These are phyloP conservation scores for Myotis daubentonii DNA, from an alignment of 2,797 vertebrate genomes.

Conservation along the genomic window DNA sequence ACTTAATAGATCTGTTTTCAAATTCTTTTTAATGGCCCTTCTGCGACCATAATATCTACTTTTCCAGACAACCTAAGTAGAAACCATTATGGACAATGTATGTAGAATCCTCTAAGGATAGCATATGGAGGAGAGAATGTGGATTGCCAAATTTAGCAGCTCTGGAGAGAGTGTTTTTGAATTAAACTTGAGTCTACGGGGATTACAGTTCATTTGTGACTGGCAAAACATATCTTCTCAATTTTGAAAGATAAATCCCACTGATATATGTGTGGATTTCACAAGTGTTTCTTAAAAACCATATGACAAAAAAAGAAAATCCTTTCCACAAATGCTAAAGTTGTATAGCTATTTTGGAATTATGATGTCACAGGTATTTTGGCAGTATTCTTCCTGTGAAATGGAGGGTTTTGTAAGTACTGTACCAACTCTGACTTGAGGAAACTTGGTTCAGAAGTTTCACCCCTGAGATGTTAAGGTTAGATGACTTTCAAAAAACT, in stretches of 20 bases:
- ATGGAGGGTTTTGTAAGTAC: neutral
- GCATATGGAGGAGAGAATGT: constrained; percentile 63
- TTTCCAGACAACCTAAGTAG: constrained; percentile 77
- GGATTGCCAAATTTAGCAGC: constrained; percentile 77
- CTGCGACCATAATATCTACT: constrained; percentile 71
- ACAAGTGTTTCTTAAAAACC: constrained; percentile 52
- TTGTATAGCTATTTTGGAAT: constrained; percentile 43
- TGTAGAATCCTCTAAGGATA: constrained; percentile 67
- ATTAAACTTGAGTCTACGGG: constrained; percentile 72
- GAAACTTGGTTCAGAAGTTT: constrained; percentile 3
- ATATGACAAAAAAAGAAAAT: neutral
- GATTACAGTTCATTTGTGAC: constrained; percentile 75
- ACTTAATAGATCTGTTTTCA: constrained; percentile 80
- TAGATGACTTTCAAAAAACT: neutral
- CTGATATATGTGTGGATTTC: constrained; percentile 67
- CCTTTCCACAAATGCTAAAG: constrained; percentile 12
- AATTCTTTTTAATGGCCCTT: constrained; percentile 78
- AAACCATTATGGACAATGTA: constrained; percentile 75
- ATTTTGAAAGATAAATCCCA: constrained; percentile 74
- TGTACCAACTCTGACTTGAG: neutral
- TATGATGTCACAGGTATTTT: constrained; percentile 15
- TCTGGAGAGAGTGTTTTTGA: constrained; percentile 77
- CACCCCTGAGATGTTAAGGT: neutral
- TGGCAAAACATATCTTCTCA: constrained; percentile 71
- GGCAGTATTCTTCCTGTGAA: neutral